These are phyloP conservation scores for Galerucella calmariensis DNA, from an alignment of 2,888 invertebrate species.

Conservation along the genomic window DNA sequence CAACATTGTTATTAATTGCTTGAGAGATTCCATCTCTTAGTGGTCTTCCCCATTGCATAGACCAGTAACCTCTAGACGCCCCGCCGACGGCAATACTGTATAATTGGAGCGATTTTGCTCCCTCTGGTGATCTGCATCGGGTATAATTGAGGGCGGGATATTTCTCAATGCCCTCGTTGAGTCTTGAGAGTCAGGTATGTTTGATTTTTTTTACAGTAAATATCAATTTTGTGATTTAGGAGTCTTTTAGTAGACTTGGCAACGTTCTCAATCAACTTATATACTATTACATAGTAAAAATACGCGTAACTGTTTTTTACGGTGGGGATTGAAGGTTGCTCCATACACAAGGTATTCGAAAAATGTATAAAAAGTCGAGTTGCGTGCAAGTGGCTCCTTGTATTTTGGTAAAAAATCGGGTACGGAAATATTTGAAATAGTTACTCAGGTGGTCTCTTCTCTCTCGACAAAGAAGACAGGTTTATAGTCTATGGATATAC, in stretches of 20 bases:
- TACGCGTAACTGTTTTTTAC: conserved; percentile 34
- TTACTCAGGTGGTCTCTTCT: conserved; percentile 29
- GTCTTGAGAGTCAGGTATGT: too few relatives aligned
- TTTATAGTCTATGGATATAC: conserved; percentile 24
- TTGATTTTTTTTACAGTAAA: too few relatives aligned
- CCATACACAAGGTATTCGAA: conserved; percentile 31
- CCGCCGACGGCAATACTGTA: too few relatives aligned
- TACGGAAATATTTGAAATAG: conserved; percentile 32
- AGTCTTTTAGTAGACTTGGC: conserved; percentile 20
- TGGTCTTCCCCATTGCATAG: too few relatives aligned
- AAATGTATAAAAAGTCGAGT: conserved; percentile 28
- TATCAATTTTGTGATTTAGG: neutral
- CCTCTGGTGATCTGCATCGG: too few relatives aligned
- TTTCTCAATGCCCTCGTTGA: too few relatives aligned
- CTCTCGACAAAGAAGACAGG: conserved; percentile 27
- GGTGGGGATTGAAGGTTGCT: conserved; percentile 32
- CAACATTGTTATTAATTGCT: too few relatives aligned
- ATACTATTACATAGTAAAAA: conserved; percentile 33
- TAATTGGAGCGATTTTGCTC: too few relatives aligned
- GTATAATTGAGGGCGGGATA: too few relatives aligned
- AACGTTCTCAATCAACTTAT: conserved; percentile 23
- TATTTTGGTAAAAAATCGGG: conserved; percentile 29
- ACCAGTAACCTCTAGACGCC: too few relatives aligned
- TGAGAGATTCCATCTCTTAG: too few relatives aligned
- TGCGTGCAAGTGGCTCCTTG: conserved; percentile 29